Evolutionary conservation across 2,797 vertebrate genomes (phyloP), one percentile per base, ranked within the genome.

Genomic region (Rhinella marina): DNA sequence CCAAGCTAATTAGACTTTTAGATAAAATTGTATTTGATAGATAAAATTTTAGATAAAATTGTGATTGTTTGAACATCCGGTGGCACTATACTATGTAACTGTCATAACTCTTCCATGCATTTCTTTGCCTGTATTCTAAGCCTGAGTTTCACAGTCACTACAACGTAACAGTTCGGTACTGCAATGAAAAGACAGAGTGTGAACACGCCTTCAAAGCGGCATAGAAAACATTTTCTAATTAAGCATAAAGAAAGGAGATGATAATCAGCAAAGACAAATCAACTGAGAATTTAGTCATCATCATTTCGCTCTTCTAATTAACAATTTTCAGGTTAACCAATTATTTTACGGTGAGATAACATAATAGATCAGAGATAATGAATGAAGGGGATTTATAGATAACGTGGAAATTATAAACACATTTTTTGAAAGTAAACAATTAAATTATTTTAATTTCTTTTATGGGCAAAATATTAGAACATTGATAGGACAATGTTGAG

Each of bases 201-300:
- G 68, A 75, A 84, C 70, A n/a, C 50, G 14, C 32, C 70, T 62
- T 85, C 23, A 76, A 84, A 77, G 72, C 12, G 11, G 21, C 54
- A 82, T 12, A 77, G 76, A 52, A 76, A 85, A 85, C 83, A 50
- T 76, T 61, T 76, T 77, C 56, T 64, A 85, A 85, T 85, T 85
- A 85, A 85, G 57, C 9, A 62, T 77, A 62, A 62, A 73, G 56
- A 41, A 59, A 76, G 52, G 32, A 64, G 76, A 32, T 64, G 29
- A 85, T 75, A 76, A 85, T 62, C 72, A 76, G 83, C 12, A 77
- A 64, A 50, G 57, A 61, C 23, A 85, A 85, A 57, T 50, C 82
- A 84, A 7, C 52, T 1, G 82, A 84, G 54, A 73, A 73, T 85
- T 25, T 57, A 17, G 62, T 85, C 72, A 59, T 84, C 68, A 84